Base-by-base conservation (phyloP, 2,888 invertebrate genomes). In the Drosophila dives region DNA sequence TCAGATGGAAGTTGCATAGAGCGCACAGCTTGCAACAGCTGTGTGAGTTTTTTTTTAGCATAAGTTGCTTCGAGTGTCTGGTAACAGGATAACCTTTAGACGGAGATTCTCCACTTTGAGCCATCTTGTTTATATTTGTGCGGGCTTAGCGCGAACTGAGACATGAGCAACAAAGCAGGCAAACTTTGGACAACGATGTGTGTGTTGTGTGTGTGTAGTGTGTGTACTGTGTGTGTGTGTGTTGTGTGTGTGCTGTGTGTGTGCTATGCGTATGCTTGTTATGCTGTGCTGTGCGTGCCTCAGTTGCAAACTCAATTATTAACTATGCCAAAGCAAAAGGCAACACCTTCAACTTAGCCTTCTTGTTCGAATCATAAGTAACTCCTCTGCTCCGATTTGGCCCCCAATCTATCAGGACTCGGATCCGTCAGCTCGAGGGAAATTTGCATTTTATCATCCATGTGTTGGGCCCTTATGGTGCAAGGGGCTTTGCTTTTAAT, bases 391-490 rank as follows among this genome's bases (percentile, higher is more conserved):
- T n/a, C 40, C n/a, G 20, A 15, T 34, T 51, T 42, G 12, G 15
- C 40, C 54, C 20, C 10, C 17, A 45, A 23, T 12, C 34, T 12
- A n/a, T 20, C 23, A 32, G 11, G 2, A 6, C 34, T 48, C 32
- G 32, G 51, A 59, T 64, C 65, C 65, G 67, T 59, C 69, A 77
- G 60, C 89, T 86, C 86, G 58, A 70, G 86, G 86, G 86, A 87
- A 87, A 87, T 87, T 87, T 90, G 81, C 90, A 87, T 87, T 90
- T 86, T 87, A 83, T 90, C 89, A 87, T 87, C 78, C 67, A 75
- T 77, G 74, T 76, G 81, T 75, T 71, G 74, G 67, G 48, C 60
- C 62, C 58, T 80, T 75, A 71, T 67, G 56, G 75, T 73, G 72
- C 72, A 73, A 73, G 71, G 72, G 86, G 86, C 75, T 88, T 81